Conservation (phyloP, 30 jellyfish, hydroid and myxozoan genomes). For the Morbakka virulenta region DNA sequence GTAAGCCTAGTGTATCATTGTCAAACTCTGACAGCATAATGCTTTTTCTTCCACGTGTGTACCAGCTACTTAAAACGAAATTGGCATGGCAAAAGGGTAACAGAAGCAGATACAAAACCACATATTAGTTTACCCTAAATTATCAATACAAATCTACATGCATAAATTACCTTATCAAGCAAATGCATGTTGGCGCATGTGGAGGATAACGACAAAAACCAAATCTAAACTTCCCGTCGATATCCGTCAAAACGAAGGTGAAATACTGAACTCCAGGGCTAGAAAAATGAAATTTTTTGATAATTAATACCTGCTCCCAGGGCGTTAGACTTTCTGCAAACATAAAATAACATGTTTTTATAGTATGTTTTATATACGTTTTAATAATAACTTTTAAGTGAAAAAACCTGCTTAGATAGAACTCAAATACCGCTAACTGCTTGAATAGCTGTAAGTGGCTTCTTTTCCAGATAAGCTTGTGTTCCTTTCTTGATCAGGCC, state of each 20-base stretch:
- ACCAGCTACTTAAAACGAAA: background rate
- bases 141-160: background rate
- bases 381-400: background rate
- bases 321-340: too few relatives aligned
- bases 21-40: too few relatives aligned
- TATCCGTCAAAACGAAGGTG: conserved; percentile 92
- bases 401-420: background rate
- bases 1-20: too few relatives aligned
- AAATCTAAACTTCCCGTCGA: conserved; percentile 85
- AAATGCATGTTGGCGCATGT: conserved; percentile 83
- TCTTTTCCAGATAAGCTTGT: too few relatives aligned
- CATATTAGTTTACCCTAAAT: too few relatives aligned
- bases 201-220: conserved; percentile 98
- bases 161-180: conserved; percentile 76
- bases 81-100: background rate
- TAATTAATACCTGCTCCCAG: too few relatives aligned
- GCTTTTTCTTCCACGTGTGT: too few relatives aligned
- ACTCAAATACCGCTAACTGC: background rate
- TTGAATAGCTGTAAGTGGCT: too few relatives aligned
- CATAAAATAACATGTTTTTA: background rate
- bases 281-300: background rate
- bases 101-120: too few relatives aligned
- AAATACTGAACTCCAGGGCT: conserved; percentile 97
- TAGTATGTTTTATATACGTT: background rate
- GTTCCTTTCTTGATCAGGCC: too few relatives aligned